Conservation (phyloP, 2,797 vertebrate genomes). For the Ctenopoma multispine region DNA sequence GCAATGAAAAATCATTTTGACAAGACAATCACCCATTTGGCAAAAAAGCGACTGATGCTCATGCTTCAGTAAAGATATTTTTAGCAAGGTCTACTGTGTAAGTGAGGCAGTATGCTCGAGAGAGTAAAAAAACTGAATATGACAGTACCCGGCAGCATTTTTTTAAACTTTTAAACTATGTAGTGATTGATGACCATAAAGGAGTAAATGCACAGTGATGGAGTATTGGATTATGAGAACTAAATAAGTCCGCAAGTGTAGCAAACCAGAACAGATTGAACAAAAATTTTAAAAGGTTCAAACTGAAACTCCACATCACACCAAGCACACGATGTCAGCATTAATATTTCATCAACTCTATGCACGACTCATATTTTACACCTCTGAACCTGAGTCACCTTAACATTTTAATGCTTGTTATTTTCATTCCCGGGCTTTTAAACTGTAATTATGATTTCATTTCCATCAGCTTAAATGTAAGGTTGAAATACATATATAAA, state of each 20-base stretch:
- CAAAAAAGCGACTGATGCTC: constrained; percentile 13
- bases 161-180: neutral
- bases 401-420: neutral
- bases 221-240: neutral
- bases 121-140: constrained; percentile 6
- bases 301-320: neutral
- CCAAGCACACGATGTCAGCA: neutral
- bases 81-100: constrained; percentile 8
- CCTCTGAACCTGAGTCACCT: neutral
- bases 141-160: neutral
- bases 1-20: constrained; percentile 37
- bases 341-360: neutral
- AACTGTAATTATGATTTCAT: neutral
- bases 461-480: too few relatives aligned
- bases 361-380: neutral
- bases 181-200: neutral
- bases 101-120: constrained; percentile 4
- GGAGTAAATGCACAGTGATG: neutral
- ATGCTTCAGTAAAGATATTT: constrained; percentile 4
- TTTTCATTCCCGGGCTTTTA: neutral
- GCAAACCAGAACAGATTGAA: neutral
- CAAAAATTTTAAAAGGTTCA: neutral
- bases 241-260: neutral
- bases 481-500: too few relatives aligned
- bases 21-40: constrained; percentile 45